Conservation (phyloP, 1,140 invertebrate species). For the Penaeus indicus region DNA sequence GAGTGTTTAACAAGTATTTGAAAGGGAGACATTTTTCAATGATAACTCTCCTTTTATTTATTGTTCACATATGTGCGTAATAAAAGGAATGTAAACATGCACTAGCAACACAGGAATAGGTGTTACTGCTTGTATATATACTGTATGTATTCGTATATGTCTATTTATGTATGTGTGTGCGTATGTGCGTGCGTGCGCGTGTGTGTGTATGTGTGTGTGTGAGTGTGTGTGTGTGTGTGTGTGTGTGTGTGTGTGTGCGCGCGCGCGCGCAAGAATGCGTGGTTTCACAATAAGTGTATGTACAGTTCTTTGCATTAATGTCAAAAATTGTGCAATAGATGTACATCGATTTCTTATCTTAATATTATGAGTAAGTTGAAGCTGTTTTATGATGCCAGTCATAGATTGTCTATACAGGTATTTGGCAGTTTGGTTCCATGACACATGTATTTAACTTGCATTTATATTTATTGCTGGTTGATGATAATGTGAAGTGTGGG, state of each 20-base stretch:
- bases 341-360: too few relatives aligned
- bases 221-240: background rate
- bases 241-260: background rate
- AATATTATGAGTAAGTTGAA: too few relatives aligned
- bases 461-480: constrained; percentile 6
- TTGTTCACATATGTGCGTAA: too few relatives aligned
- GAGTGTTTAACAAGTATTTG: too few relatives aligned
- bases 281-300: background rate
- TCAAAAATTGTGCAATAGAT: background rate
- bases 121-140: background rate
- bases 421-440: too few relatives aligned
- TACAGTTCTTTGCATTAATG: background rate
- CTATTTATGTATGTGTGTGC: background rate
- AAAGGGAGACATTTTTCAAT: too few relatives aligned
- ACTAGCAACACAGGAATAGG: background rate
- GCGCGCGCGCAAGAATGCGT: background rate
- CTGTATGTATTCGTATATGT: background rate
- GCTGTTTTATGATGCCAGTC: too few relatives aligned
- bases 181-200: background rate
- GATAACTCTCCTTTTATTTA: too few relatives aligned
- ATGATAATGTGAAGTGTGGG: background rate
- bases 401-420: too few relatives aligned
- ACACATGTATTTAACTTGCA: background rate
- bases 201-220: background rate
- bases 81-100: background rate